Base-by-base conservation (phyloP, 1,140 invertebrate genomes). In the Pygmarrhopalites habei region DNA sequence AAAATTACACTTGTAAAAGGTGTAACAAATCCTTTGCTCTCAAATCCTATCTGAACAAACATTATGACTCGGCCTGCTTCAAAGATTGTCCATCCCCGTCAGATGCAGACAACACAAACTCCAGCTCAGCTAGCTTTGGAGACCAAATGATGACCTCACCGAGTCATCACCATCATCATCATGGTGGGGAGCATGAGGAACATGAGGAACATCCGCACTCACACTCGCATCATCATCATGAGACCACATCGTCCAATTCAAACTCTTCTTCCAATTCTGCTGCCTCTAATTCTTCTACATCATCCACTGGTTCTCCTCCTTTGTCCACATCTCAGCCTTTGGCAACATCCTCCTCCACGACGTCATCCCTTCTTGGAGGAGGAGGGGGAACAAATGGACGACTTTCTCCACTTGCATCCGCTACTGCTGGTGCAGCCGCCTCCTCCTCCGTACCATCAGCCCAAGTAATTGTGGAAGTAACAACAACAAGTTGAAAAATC, bases 1-100 rank as follows among this genome's bases (percentile, higher is more conserved):
- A 95, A 79, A 90, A 93, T 75, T 95, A 87, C 79, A 84, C 86
- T 71, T 98, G 95, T 74, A 79, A 83, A 64, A 82, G 86, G 55
- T 98, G 95, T 79, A 83, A 88, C 73, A 96, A 96, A 77, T 85
- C 86, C 2, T 98, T 98, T 78, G 92, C 93, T 2, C 83, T 98
- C 66, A 97, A 97, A 78, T 95, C 91, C 57, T 98, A 98, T 81
- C 82, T 98, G 30, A 96, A 95, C 79, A 98, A 98, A 76, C 95
- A 98, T 77, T 82, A 91, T 73, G 94, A 98, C 77, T 91, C 91
- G 14, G 86, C 91, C 28, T 97, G 93, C 74, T 81, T 85, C 71
- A 85, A 86, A 64, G 76, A 79, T 58, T 60, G 53, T 57, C 51
- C 58, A 58, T 61, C 58, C 44, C 62, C 62, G 23, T 64, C 62